These are phyloP conservation scores for Montipora capitata DNA, from an alignment of 92 coral and sea anemone genomes.

Conservation along the genomic window DNA sequence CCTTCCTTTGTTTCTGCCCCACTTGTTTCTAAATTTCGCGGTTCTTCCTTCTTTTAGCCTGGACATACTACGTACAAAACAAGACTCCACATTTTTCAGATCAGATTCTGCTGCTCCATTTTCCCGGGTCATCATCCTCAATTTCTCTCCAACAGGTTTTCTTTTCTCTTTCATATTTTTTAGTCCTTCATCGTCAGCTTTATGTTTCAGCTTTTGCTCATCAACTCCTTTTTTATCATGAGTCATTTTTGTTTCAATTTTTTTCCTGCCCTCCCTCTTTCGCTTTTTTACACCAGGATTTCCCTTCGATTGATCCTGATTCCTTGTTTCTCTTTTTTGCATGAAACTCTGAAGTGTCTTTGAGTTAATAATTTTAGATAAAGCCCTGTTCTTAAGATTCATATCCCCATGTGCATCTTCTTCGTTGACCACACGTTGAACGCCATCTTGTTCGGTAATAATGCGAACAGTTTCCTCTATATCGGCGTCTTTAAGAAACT, in stretches of 20 bases:
- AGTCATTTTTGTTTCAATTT: not conserved
- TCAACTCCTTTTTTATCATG: not conserved
- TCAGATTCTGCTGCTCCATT: not conserved
- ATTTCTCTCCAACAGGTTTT: not conserved
- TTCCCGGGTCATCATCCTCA: not conserved
- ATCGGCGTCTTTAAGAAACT: constrained; percentile 73
- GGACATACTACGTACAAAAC: constrained; percentile 81
- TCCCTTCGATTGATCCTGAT: not conserved
- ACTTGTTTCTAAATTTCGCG: not conserved
- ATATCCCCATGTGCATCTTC: constrained; percentile 11
- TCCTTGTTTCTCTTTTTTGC: constrained; percentile 7
- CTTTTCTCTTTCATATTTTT: not conserved
- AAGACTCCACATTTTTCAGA: constrained; percentile 66
- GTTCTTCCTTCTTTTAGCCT: constrained; percentile 7
- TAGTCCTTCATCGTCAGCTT: not conserved
- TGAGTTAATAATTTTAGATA: constrained; percentile 38
- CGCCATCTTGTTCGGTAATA: not conserved
- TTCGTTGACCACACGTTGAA: not conserved
- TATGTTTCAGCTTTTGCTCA: not conserved
- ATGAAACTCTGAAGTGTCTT: constrained; percentile 3
- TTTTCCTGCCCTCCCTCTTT: not conserved
- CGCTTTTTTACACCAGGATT: not conserved
- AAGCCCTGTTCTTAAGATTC: constrained; percentile 31
- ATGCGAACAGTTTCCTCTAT: constrained; percentile 47
- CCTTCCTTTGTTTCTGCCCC: constrained; percentile 43